Conservation (phyloP, 2,888 invertebrate genomes). For the Cantharis flavilabris region DNA sequence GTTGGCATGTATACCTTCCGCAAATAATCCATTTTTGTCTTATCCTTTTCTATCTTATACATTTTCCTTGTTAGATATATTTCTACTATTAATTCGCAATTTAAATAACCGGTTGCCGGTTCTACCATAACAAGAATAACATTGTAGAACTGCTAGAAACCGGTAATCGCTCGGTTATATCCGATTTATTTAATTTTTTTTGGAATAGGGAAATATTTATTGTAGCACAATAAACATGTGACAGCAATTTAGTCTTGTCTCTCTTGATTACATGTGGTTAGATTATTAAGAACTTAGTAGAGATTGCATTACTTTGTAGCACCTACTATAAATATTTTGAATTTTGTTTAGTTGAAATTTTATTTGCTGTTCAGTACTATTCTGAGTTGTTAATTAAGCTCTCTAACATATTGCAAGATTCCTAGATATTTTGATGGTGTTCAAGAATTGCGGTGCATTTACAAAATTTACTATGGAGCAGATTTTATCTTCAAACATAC, state of each 20-base stretch:
- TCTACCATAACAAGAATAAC: too few relatives aligned
- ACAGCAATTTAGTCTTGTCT: not conserved
- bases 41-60: too few relatives aligned
- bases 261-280: not conserved
- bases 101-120: too few relatives aligned
- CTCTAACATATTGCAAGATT: not conserved
- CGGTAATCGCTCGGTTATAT: too few relatives aligned
- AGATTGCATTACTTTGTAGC: not conserved
- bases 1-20: too few relatives aligned
- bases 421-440: not conserved
- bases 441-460: not conserved
- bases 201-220: too few relatives aligned
- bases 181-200: too few relatives aligned
- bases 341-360: not conserved
- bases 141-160: too few relatives aligned
- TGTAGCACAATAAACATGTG: not conserved
- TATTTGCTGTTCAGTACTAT: not conserved
- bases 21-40: too few relatives aligned
- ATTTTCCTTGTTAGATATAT: too few relatives aligned
- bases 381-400: not conserved
- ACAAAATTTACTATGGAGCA: not conserved
- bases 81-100: too few relatives aligned
- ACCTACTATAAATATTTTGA: not conserved
- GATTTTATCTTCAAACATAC: not conserved
- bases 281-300: not conserved